phyloP scores from a whole-genome alignment of 2,888 invertebrate genomes.

The Epiblema foenella region DNA sequence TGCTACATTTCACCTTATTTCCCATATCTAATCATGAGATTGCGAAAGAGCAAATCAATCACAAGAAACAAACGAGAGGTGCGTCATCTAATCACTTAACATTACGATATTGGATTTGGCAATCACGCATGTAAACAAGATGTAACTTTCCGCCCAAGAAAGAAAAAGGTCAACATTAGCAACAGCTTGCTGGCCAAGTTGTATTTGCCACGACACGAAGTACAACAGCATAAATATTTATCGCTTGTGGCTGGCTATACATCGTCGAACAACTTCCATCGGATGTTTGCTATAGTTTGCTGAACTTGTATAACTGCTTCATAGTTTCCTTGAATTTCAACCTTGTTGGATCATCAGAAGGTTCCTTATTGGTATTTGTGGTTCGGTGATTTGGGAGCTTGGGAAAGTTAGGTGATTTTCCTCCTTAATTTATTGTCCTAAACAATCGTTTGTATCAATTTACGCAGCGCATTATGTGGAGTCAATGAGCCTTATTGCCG shows the following conservation, averaged over 20 bases:
- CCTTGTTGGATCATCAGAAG: not conserved
- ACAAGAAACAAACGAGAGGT: conserved; percentile 18
- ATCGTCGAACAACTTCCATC: conserved; percentile 50
- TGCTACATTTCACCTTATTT: not conserved
- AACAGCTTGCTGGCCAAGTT: conserved; percentile 51
- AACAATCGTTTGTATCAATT: conserved; percentile 72
- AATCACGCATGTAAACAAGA: conserved; percentile 40
- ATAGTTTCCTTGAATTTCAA: not conserved
- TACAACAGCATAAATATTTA: conserved; percentile 58
- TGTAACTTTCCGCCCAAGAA: conserved; percentile 30
- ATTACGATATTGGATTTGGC: conserved; percentile 41
- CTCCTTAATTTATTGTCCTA: conserved; percentile 49
- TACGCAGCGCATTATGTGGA: conserved; percentile 54
- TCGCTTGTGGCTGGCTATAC: conserved; percentile 53
- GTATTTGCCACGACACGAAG: conserved; percentile 56
- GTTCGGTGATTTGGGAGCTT: not conserved
- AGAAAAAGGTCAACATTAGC: conserved; percentile 41
- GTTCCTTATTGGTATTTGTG: not conserved
- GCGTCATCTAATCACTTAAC: conserved; percentile 28
- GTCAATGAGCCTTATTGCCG: conserved; percentile 51
- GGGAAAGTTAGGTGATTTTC: conserved; percentile 19
- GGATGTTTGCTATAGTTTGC: conserved; percentile 48
- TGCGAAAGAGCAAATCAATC: conserved; percentile 23
- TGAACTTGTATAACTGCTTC: not conserved
- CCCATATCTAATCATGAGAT: conserved; percentile 14